Percentiles rank a stretch among this genome's conserved stretches.
Evolutionary conservation across 1,140 invertebrate genomes (phyloP).

Genomic region (Hylaeus anthracinus): DNA sequence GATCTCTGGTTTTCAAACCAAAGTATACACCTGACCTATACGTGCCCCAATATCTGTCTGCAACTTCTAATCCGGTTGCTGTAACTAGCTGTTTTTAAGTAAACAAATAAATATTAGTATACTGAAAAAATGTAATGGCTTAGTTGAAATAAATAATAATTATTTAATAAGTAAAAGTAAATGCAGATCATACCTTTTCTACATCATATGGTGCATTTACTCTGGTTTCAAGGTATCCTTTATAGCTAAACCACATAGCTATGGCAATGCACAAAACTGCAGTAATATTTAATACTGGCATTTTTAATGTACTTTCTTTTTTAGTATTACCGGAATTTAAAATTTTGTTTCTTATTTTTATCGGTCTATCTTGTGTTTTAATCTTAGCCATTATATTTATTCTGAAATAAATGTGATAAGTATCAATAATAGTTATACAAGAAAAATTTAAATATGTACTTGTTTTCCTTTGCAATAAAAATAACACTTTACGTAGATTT

Average conservation of each 20-base stretch:
- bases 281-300: conserved; percentile 61
- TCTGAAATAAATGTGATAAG: conserved; percentile 32
- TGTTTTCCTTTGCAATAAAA: neutral
- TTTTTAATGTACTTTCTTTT: conserved; percentile 60
- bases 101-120: conserved; percentile 4
- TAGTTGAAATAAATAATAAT: neutral
- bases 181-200: conserved; percentile 83
- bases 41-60: conserved; percentile 95
- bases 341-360: conserved; percentile 56
- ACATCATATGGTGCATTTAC: conserved; percentile 92
- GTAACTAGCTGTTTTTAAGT: conserved; percentile 84
- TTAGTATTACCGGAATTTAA: conserved; percentile 52
- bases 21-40: conserved; percentile 95
- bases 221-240: conserved; percentile 92
- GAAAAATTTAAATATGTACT: neutral
- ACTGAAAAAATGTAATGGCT: neutral
- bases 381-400: conserved; percentile 45
- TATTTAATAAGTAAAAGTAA: conserved; percentile 5
- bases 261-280: conserved; percentile 79
- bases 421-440: neutral
- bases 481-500: neutral
- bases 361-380: conserved; percentile 52
- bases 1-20: conserved; percentile 94
- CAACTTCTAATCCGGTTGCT: conserved; percentile 85
- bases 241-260: conserved; percentile 88